These are phyloP conservation scores for Phytoseiulus persimilis DNA, from an alignment of 2,888 invertebrate species.

Conservation along the genomic window DNA sequence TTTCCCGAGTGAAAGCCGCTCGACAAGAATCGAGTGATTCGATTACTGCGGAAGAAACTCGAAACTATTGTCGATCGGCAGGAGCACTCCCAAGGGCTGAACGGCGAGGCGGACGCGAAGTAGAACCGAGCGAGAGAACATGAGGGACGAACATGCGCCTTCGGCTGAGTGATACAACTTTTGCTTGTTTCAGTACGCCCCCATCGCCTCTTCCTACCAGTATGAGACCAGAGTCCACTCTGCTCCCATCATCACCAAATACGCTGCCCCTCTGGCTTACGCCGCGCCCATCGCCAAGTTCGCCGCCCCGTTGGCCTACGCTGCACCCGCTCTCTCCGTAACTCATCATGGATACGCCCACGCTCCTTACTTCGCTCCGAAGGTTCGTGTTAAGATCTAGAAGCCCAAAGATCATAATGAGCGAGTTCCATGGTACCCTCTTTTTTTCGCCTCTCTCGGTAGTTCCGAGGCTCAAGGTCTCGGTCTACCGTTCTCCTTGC, in stretches of 20 bases:
- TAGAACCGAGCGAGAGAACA: too few relatives aligned
- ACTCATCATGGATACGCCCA: slow-evolving; percentile 8
- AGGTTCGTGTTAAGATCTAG: background rate
- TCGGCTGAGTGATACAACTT: background rate
- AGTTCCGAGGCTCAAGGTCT: too few relatives aligned
- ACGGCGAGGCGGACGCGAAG: background rate
- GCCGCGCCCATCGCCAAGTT: slow-evolving; percentile 15
- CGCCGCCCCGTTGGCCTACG: slow-evolving; percentile 26
- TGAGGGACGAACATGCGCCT: background rate
- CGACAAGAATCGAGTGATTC: background rate
- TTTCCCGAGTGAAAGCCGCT: background rate
- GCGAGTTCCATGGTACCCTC: too few relatives aligned
- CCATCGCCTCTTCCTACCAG: slow-evolving; percentile 17
- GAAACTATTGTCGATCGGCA: background rate
- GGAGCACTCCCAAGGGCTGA: background rate
- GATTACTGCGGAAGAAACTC: background rate
- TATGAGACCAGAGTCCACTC: slow-evolving; percentile 9
- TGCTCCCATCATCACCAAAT: background rate
- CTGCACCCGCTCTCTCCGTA: slow-evolving; percentile 15
- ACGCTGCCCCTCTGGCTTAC: slow-evolving; percentile 20
- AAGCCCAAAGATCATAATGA: too few relatives aligned
- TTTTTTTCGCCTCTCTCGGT: too few relatives aligned
- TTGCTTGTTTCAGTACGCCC: background rate
- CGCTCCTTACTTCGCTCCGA: slow-evolving; percentile 6
- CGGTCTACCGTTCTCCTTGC: too few relatives aligned